Percentiles rank a stretch among this genome's conserved stretches.
Evolutionary conservation across 2,888 invertebrate genomes (phyloP).

Genomic region (Panopea generosa): DNA sequence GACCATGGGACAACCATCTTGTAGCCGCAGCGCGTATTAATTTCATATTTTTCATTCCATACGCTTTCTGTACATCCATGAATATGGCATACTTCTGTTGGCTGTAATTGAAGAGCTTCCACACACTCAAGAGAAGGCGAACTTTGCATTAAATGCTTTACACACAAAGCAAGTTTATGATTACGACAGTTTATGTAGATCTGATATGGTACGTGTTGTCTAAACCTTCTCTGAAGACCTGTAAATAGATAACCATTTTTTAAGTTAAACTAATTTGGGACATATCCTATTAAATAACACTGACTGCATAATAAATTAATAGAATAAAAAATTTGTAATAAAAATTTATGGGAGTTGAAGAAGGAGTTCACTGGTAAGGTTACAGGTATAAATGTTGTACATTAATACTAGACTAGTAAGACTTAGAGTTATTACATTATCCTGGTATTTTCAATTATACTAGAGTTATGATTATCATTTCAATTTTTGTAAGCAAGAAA

Average conservation of each 20-base stretch:
- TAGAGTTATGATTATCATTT: no score
- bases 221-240: constrained; percentile 30
- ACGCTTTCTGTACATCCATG: constrained; percentile 8
- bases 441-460: no score
- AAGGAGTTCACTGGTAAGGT: no score
- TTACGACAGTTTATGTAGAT: constrained; percentile 31
- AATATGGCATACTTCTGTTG: constrained; percentile 17
- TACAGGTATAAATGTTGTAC: no score
- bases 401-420: no score
- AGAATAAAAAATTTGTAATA: neutral
- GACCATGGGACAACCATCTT: constrained; percentile 35
- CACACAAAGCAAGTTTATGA: constrained; percentile 26
- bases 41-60: constrained; percentile 24
- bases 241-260: neutral
- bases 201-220: constrained; percentile 14
- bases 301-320: neutral
- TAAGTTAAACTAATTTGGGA: neutral
- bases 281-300: neutral
- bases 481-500: no score
- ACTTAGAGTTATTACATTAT: no score
- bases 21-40: constrained; percentile 23
- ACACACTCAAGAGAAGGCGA: constrained; percentile 15
- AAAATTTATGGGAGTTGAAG: no score
- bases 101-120: constrained; percentile 25
- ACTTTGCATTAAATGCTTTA: constrained; percentile 20